These are phyloP conservation scores for Rhineura floridana DNA, from an alignment of 2,113 vertebrate genomes.

Conservation along the genomic window DNA sequence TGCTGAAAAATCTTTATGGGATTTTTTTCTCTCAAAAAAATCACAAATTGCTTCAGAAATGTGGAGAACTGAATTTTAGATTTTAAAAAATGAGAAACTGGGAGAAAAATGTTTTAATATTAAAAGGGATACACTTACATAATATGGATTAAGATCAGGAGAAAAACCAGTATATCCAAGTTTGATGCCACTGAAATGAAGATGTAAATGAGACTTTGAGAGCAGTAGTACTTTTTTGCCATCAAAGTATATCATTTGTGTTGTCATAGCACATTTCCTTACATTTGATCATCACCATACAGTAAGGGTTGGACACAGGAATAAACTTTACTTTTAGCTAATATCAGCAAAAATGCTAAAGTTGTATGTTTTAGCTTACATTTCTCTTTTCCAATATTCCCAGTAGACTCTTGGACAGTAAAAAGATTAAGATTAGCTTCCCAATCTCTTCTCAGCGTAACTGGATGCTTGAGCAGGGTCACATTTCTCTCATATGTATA, in stretches of 20 bases:
- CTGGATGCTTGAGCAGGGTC: neutral
- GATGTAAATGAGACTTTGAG: neutral
- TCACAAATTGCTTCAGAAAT: too few relatives aligned
- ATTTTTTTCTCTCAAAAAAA: too few relatives aligned
- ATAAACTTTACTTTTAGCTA: neutral
- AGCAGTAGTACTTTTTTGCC: neutral
- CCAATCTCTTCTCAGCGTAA: neutral
- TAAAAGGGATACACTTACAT: neutral
- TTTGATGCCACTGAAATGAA: neutral
- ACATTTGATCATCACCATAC: neutral
- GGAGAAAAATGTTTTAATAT: neutral
- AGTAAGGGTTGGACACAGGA: neutral
- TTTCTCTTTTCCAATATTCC: neutral
- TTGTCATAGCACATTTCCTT: neutral
- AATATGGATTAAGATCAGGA: neutral
- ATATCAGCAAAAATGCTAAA: slow-evolving; percentile 3
- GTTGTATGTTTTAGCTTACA: neutral
- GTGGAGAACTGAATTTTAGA: too few relatives aligned
- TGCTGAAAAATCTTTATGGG: too few relatives aligned
- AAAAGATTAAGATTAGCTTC: neutral
- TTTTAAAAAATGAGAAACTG: too few relatives aligned
- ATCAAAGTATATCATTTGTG: neutral
- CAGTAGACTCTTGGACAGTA: neutral
- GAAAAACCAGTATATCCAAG: neutral
- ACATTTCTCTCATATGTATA: neutral